A percentile compares a stretch with the other conserved stretches of the same genome.
These are phyloP conservation scores for Neocrepidodera transversa DNA, from an alignment of 2,888 invertebrate species.

Conservation along the genomic window DNA sequence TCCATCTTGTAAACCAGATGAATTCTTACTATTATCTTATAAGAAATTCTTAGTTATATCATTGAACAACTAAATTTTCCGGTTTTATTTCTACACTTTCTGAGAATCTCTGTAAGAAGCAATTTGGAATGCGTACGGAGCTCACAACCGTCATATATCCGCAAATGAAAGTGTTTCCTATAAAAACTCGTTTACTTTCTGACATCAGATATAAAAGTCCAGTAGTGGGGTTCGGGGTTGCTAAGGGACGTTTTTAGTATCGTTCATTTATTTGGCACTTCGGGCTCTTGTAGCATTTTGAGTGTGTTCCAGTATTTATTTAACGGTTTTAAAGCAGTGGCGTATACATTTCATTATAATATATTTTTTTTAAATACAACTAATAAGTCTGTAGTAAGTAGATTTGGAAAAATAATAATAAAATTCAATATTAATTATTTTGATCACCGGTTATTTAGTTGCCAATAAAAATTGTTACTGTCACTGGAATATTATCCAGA, in stretches of 20 bases:
- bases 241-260: constrained; percentile 46
- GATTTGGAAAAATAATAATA: too few species aligned
- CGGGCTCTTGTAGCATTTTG: constrained; percentile 38
- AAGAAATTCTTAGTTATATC: neutral
- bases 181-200: constrained; percentile 43
- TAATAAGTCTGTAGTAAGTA: too few species aligned
- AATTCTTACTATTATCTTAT: neutral
- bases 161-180: constrained; percentile 20
- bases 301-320: constrained; percentile 44
- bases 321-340: neutral
- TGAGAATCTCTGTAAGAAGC: neutral
- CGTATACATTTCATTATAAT: too few species aligned
- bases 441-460: too few species aligned
- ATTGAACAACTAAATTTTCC: neutral
- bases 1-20: neutral
- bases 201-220: constrained; percentile 48
- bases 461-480: too few species aligned
- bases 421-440: too few species aligned
- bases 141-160: neutral
- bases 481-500: too few species aligned
- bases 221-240: constrained; percentile 33
- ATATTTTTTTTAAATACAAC: too few species aligned
- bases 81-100: neutral
- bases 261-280: constrained; percentile 52
- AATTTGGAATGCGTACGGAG: neutral